Evolutionary conservation across 1,140 invertebrate species (phyloP).

Genomic region (Hycleus phaleratus): DNA sequence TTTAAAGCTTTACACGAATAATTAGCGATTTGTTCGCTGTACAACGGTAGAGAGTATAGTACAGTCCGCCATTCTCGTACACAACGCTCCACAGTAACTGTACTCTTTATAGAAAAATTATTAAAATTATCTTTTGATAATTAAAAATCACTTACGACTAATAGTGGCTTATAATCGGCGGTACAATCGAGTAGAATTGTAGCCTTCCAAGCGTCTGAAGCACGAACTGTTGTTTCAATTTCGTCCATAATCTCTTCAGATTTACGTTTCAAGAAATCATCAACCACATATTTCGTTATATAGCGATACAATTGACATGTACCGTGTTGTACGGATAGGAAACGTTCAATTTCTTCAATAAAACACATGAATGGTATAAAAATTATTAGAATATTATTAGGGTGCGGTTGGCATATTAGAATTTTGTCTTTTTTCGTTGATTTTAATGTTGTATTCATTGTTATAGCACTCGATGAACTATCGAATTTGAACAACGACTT

Average conservation of each 20-base stretch:
- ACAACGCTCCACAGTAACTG: constrained; percentile 62
- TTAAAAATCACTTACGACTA: constrained; percentile 49
- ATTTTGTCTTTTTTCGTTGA: constrained; percentile 42
- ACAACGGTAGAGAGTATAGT: constrained; percentile 63
- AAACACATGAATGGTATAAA: constrained; percentile 68
- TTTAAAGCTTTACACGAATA: constrained; percentile 62
- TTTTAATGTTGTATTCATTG: constrained; percentile 57
- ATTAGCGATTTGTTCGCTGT: constrained; percentile 60
- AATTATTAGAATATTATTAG: constrained; percentile 68
- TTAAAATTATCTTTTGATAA: not conserved
- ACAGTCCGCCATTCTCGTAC: constrained; percentile 60
- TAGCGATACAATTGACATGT: constrained; percentile 65
- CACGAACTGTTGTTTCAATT: constrained; percentile 62
- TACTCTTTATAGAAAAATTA: constrained; percentile 47
- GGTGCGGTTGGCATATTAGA: constrained; percentile 63
- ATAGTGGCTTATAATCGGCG: constrained; percentile 56
- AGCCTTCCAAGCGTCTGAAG: constrained; percentile 64
- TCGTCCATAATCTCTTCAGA: constrained; percentile 51
- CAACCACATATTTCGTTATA: constrained; percentile 67
- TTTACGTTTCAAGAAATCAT: constrained; percentile 56
- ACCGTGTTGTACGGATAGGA: constrained; percentile 41
- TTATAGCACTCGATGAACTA: constrained; percentile 66
- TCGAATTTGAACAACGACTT: constrained; percentile 71
- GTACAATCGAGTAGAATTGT: constrained; percentile 58
- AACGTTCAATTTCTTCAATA: constrained; percentile 67